Conservation (phyloP, 2,113 vertebrate genomes). For the Tursiops truncatus region DNA sequence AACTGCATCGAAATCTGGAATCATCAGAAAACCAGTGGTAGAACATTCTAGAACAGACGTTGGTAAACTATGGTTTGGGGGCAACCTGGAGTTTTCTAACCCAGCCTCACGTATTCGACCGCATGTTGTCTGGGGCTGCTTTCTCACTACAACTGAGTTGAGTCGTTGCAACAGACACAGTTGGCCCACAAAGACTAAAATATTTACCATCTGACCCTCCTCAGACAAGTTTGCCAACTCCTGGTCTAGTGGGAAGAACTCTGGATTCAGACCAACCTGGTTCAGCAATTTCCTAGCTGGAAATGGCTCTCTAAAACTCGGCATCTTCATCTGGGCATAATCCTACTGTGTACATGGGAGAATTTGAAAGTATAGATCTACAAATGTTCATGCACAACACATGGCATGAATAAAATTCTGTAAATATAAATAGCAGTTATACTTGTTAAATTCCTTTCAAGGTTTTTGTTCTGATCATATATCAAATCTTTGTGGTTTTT, state of each 20-base stretch:
- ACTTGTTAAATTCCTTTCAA: neutral
- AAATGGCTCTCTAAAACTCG: conserved; percentile 21
- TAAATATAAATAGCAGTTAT: neutral
- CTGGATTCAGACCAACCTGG: neutral
- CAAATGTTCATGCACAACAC: neutral
- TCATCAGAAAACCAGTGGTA: neutral
- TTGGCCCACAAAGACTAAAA: neutral
- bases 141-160: neutral
- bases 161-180: neutral
- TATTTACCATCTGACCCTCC: conserved; percentile 8
- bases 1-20: neutral
- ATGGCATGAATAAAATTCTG: neutral
- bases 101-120: neutral
- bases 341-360: neutral
- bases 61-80: neutral
- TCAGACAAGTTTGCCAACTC: neutral
- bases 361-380: neutral
- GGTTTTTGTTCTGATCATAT: neutral
- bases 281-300: neutral
- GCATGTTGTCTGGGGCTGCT: neutral
- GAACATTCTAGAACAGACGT: neutral
- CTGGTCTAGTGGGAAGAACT: neutral
- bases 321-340: neutral
- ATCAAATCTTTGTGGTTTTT: neutral
- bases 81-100: neutral